Percentiles rank a stretch among this genome's conserved stretches.
These are phyloP conservation scores for Polydrusus pterygomalis DNA, from an alignment of 2,888 invertebrate genomes.

Conservation along the genomic window DNA sequence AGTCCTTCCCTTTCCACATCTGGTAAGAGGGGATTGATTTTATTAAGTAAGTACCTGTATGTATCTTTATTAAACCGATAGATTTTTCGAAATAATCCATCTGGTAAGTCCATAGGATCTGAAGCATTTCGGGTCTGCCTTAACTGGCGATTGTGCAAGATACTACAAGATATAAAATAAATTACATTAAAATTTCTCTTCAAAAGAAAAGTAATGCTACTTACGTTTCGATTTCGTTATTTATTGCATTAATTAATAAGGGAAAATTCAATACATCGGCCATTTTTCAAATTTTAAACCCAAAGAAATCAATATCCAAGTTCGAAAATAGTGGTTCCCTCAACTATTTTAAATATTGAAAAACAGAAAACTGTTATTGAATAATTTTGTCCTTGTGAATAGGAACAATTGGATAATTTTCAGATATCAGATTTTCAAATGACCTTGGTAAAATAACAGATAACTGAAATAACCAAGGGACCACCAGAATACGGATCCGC, in stretches of 20 bases:
- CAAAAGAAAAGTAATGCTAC: not conserved
- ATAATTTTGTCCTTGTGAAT: not conserved
- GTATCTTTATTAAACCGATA: not conserved
- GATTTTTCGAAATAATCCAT: not conserved
- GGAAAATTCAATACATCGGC: not conserved
- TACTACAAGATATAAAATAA: not conserved
- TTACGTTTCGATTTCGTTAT: not conserved
- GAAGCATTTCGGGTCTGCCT: not conserved
- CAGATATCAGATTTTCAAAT: too few species aligned
- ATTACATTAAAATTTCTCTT: not conserved
- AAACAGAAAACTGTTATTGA: not conserved
- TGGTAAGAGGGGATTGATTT: not conserved
- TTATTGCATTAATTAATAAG: not conserved
- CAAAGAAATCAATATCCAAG: not conserved
- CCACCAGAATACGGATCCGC: not conserved
- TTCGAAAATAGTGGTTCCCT: not conserved
- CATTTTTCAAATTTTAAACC: not conserved
- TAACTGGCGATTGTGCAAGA: not conserved
- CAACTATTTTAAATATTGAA: not conserved
- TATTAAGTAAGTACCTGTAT: not conserved
- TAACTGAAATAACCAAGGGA: too few species aligned
- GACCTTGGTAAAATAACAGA: too few species aligned
- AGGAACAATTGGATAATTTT: too few species aligned
- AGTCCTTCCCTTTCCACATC: not conserved
- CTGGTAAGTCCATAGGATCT: constrained; percentile 1